Conservation (phyloP, 1,140 invertebrate species). For the Drosophila biarmipes region DNA sequence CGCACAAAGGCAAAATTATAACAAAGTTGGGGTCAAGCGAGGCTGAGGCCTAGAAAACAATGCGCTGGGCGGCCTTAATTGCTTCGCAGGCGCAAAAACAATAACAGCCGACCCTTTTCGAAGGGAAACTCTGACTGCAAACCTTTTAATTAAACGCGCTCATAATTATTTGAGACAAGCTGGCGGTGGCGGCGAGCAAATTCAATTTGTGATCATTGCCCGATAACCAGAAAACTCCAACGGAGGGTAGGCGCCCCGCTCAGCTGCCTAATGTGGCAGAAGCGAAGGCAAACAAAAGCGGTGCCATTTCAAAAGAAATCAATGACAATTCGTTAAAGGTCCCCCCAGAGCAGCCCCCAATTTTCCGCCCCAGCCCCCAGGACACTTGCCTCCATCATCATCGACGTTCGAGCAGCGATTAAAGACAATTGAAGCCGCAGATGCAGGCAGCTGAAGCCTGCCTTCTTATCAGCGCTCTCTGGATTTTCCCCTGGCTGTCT, state of each 20-base stretch:
- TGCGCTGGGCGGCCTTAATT: constrained; percentile 36
- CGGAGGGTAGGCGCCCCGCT: constrained; percentile 4
- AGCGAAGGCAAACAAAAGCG: constrained; percentile 61
- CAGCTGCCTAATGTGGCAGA: constrained; percentile 67
- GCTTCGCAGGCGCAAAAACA: constrained; percentile 31
- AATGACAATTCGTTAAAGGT: constrained; percentile 78
- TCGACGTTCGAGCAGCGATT: constrained; percentile 61
- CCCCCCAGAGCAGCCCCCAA: constrained; percentile 17
- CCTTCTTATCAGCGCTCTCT: constrained; percentile 66
- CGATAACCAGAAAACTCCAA: constrained; percentile 33
- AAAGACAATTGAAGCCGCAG: constrained; percentile 58
- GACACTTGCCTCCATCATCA: constrained; percentile 39
- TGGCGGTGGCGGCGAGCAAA: constrained; percentile 39
- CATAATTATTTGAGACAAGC: constrained; percentile 66
- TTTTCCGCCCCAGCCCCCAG: not conserved
- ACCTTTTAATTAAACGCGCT: constrained; percentile 78
- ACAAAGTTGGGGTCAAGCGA: constrained; percentile 63
- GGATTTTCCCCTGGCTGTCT: not conserved
- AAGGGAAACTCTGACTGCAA: constrained; percentile 30
- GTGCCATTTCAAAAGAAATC: constrained; percentile 68
- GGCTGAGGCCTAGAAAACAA: constrained; percentile 50
- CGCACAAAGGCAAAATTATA: constrained; percentile 47
- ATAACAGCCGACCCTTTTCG: constrained; percentile 51
- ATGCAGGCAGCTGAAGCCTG: constrained; percentile 31
- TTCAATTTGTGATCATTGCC: constrained; percentile 68